Evolutionary conservation across 2,113 vertebrate species (phyloP).

Genomic region (Megaceryle maxima): DNA sequence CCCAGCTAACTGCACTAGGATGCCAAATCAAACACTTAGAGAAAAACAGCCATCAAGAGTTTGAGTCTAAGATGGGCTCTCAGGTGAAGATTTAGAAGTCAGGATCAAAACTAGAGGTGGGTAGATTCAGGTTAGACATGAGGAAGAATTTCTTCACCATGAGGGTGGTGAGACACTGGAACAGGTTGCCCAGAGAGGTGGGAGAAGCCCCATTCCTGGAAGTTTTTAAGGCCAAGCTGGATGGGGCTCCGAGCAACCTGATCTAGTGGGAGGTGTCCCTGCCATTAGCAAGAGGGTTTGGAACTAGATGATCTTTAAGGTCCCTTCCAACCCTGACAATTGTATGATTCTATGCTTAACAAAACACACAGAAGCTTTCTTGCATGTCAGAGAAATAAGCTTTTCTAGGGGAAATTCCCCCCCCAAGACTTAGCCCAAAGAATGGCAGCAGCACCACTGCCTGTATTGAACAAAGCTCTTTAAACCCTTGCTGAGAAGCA

Average conservation of each 20-base stretch:
- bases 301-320: too few species aligned
- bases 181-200: too few species aligned
- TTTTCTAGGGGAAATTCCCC: not conserved
- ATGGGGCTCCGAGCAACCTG: too few species aligned
- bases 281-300: too few species aligned
- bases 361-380: not conserved
- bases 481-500: not conserved
- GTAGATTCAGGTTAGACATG: too few species aligned
- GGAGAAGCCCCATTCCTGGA: too few species aligned
- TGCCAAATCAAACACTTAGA: accelerated
- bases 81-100: not conserved
- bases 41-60: not conserved
- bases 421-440: not conserved
- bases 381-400: not conserved
- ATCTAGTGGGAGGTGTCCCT: too few species aligned
- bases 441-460: not conserved
- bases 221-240: too few species aligned
- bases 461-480: not conserved
- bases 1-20: accelerated
- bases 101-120: not conserved
- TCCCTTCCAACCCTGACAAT: too few species aligned
- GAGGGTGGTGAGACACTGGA: too few species aligned
- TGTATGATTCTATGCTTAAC: not conserved
- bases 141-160: too few species aligned
- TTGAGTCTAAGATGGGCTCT: not conserved